Percentiles rank a stretch among this genome's conserved stretches.
Evolutionary conservation across 2,797 vertebrate species (phyloP).

Genomic region (Lagocephalus sceleratus): DNA sequence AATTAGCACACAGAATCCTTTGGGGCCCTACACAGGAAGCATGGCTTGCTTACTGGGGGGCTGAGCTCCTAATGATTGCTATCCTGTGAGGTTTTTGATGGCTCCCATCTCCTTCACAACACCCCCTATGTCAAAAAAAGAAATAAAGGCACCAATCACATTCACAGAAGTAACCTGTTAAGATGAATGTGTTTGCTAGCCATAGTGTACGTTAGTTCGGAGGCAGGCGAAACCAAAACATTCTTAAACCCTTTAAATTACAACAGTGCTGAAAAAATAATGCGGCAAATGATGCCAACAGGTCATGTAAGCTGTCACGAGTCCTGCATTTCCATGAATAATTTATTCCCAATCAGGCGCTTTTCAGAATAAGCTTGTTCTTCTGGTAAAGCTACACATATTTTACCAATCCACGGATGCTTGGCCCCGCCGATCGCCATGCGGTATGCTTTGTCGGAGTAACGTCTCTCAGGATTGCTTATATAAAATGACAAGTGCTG

Average conservation of each 20-base stretch:
- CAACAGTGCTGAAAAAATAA: not conserved
- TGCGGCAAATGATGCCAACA: constrained; percentile 10
- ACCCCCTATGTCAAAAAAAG: constrained; percentile 14
- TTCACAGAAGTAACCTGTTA: not conserved
- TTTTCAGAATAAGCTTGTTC: not conserved
- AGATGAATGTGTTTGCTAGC: not conserved
- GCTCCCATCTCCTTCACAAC: constrained; percentile 21
- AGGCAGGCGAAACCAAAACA: no score
- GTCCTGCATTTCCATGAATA: constrained; percentile 5
- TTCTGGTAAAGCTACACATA: constrained; percentile 30
- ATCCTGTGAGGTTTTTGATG: constrained; percentile 57
- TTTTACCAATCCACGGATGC: constrained; percentile 50
- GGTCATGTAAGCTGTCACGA: constrained; percentile 2
- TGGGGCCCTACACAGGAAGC: constrained; percentile 71
- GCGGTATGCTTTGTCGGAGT: constrained; percentile 46
- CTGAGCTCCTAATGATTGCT: constrained; percentile 70
- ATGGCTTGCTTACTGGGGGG: constrained; percentile 63
- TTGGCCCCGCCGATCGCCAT: constrained; percentile 50
- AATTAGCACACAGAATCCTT: constrained; percentile 74
- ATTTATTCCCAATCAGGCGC: constrained; percentile 8
- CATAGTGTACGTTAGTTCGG: no score
- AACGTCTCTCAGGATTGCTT: constrained; percentile 40
- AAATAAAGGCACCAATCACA: no score
- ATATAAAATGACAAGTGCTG: constrained; percentile 54
- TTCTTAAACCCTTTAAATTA: no score